A percentile compares a stretch with the other conserved stretches of the same genome.
Conservation (phyloP, 2,797 vertebrate genomes). For the Sebastes itinus region DNA sequence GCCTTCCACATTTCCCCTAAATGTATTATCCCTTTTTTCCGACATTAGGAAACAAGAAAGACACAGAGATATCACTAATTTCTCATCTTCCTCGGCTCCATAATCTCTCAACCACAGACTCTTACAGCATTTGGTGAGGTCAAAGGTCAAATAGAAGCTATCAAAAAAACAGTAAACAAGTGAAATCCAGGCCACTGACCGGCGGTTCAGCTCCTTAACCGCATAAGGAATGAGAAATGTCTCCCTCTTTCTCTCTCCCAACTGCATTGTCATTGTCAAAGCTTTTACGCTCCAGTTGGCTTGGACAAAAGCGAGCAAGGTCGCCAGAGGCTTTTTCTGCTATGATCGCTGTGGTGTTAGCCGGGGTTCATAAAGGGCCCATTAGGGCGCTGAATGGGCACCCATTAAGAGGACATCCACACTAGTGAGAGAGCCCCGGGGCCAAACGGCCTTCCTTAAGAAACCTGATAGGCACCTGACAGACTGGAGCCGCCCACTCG, state of each 20-base stretch:
- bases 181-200: conserved; percentile 28
- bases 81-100: neutral
- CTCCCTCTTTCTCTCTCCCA: conserved; percentile 28
- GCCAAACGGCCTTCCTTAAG: conserved; percentile 46
- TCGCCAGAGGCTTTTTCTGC: conserved; percentile 73
- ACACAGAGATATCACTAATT: neutral
- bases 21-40: neutral
- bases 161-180: conserved; percentile 54
- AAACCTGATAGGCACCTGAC: conserved; percentile 58
- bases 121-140: conserved; percentile 4
- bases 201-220: conserved; percentile 26
- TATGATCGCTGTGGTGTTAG: conserved; percentile 68
- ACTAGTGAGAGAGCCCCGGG: conserved; percentile 59
- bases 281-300: conserved; percentile 78
- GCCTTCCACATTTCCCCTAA: neutral
- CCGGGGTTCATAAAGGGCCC: conserved; percentile 72
- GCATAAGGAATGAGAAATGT: conserved; percentile 52
- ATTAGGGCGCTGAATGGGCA: conserved; percentile 77
- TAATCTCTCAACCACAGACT: neutral
- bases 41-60: neutral
- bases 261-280: conserved; percentile 67
- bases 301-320: conserved; percentile 69
- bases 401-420: conserved; percentile 78
- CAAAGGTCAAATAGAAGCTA: conserved; percentile 54
- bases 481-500: conserved; percentile 9